Conservation (phyloP, 2,888 invertebrate species). For the Tribolium freemani region DNA sequence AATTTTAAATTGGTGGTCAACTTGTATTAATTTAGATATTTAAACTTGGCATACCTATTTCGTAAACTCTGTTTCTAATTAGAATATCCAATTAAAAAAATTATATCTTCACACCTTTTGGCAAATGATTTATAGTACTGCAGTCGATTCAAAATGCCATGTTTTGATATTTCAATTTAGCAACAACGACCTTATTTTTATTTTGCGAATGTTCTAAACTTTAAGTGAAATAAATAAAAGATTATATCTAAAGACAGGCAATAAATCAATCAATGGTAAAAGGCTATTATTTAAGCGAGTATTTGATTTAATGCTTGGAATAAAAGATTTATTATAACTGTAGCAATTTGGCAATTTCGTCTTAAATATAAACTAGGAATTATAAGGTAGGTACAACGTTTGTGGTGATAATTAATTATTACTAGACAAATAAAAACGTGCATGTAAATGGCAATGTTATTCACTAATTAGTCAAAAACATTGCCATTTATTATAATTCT, state of each 20-base stretch:
- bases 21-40: too few species aligned
- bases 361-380: too few species aligned
- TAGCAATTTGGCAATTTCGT: background rate
- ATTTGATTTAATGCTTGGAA: background rate
- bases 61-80: too few species aligned
- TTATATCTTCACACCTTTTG: background rate
- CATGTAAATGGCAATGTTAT: background rate
- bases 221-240: background rate
- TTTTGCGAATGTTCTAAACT: background rate
- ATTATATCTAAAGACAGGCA: background rate
- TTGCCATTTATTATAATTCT: background rate
- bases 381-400: background rate
- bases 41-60: too few species aligned
- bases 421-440: too few species aligned
- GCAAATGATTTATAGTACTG: background rate
- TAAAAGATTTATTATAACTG: background rate
- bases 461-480: background rate
- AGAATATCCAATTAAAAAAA: too few species aligned
- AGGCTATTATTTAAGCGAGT: background rate
- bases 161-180: background rate
- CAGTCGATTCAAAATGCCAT: background rate
- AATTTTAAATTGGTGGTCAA: too few species aligned
- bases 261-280: background rate
- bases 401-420: background rate
- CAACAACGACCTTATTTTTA: background rate